phyloP scores from a whole-genome alignment of 2,113 vertebrate species.

The Atrichornis clamosus region DNA sequence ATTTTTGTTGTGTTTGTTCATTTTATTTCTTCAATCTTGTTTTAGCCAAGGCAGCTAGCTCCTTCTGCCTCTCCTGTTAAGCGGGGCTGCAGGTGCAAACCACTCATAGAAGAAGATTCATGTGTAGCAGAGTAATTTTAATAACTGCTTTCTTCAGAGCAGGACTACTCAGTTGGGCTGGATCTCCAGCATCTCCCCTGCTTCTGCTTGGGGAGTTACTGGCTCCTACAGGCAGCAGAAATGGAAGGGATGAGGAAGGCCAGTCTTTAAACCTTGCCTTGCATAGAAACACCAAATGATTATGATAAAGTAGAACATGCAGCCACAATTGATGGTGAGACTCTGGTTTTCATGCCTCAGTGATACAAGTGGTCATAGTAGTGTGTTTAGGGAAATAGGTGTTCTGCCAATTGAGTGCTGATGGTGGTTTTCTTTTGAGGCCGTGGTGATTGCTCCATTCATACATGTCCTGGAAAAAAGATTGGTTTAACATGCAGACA shows the following conservation, averaged over 20 bases:
- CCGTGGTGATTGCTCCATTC: background rate
- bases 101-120: background rate
- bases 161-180: background rate
- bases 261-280: background rate
- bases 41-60: background rate
- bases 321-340: background rate
- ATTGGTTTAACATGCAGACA: background rate
- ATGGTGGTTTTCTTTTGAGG: background rate
- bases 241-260: background rate
- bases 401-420: background rate
- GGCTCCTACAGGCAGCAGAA: background rate
- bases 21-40: background rate
- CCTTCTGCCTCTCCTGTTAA: background rate
- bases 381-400: background rate
- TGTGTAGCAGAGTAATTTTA: background rate
- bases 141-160: background rate
- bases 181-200: fast-evolving
- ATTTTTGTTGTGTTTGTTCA: background rate
- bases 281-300: background rate
- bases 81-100: background rate
- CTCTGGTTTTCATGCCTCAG: background rate
- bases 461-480: background rate
- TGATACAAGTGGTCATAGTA: fast-evolving
- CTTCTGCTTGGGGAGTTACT: background rate
- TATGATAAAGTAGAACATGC: background rate